Conservation (phyloP, 2,797 vertebrate genomes). For the Streptopelia turtur region DNA sequence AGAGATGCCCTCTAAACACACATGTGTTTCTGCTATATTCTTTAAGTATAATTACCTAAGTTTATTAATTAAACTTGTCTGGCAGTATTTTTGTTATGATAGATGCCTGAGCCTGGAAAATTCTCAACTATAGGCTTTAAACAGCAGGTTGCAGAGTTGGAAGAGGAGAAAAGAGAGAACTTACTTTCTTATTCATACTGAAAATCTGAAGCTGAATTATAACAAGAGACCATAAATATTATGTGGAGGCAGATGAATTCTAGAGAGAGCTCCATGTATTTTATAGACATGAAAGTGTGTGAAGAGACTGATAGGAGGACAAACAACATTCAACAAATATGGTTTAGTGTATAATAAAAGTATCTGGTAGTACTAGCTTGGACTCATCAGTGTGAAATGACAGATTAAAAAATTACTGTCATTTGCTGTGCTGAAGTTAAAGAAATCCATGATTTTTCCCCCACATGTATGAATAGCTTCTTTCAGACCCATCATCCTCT, state of each 20-base stretch:
- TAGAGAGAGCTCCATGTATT: neutral
- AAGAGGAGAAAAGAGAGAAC: neutral
- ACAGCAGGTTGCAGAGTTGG: neutral
- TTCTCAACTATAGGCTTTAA: neutral
- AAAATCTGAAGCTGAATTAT: neutral
- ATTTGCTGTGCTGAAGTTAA: neutral
- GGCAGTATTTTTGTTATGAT: neutral
- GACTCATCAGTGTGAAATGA: neutral
- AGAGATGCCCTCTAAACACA: neutral
- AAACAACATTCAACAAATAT: neutral
- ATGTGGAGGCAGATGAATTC: neutral
- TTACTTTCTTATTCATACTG: neutral
- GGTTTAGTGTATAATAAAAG: neutral
- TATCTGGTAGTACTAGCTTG: neutral
- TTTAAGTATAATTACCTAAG: neutral
- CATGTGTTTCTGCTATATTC: neutral
- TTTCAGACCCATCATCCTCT: conserved; percentile 8
- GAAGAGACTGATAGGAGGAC: neutral
- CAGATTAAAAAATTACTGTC: neutral
- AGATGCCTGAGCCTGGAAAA: neutral
- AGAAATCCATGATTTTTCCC: neutral
- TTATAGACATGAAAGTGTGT: neutral
- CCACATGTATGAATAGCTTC: conserved; percentile 43
- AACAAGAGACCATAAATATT: neutral
- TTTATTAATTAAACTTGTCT: neutral